Conservation (phyloP, 2,888 invertebrate genomes). For the Ichneumon xanthorius region DNA sequence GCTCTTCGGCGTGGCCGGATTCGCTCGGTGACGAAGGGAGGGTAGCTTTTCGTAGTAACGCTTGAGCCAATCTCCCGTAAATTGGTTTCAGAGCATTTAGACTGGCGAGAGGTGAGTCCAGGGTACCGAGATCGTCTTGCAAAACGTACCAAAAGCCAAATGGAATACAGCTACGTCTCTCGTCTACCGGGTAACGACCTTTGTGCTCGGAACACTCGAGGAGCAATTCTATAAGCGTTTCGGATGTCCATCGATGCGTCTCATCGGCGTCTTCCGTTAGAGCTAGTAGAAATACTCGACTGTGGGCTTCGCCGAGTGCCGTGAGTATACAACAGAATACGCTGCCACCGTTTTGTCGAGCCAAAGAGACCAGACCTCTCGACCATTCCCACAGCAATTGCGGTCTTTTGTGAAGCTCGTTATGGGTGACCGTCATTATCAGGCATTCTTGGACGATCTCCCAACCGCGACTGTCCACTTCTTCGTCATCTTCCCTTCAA, state of each 20-base stretch:
- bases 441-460: constrained; percentile 80
- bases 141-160: constrained; percentile 97
- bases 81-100: constrained; percentile 88
- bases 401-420: constrained; percentile 75
- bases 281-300: constrained; percentile 86
- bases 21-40: constrained; percentile 86
- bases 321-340: constrained; percentile 81
- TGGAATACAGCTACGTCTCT: constrained; percentile 93
- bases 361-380: constrained; percentile 76
- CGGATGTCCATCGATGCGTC: constrained; percentile 86
- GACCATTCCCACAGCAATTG: constrained; percentile 81
- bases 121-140: constrained; percentile 87
- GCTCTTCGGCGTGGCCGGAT: constrained; percentile 89
- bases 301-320: constrained; percentile 86
- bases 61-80: constrained; percentile 91
- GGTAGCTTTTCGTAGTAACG: constrained; percentile 92
- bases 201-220: constrained; percentile 92
- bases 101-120: constrained; percentile 78
- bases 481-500: constrained; percentile 75
- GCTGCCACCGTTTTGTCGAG: constrained; percentile 75
- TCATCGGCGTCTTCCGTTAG: constrained; percentile 85
- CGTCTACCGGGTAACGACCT: constrained; percentile 95
- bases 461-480: constrained; percentile 75
- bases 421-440: constrained; percentile 76
- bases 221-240: constrained; percentile 90